A percentile compares a stretch with the other conserved stretches of the same genome.
These are phyloP conservation scores for Borostomias antarcticus DNA, from an alignment of 2,797 vertebrate species.

Conservation along the genomic window DNA sequence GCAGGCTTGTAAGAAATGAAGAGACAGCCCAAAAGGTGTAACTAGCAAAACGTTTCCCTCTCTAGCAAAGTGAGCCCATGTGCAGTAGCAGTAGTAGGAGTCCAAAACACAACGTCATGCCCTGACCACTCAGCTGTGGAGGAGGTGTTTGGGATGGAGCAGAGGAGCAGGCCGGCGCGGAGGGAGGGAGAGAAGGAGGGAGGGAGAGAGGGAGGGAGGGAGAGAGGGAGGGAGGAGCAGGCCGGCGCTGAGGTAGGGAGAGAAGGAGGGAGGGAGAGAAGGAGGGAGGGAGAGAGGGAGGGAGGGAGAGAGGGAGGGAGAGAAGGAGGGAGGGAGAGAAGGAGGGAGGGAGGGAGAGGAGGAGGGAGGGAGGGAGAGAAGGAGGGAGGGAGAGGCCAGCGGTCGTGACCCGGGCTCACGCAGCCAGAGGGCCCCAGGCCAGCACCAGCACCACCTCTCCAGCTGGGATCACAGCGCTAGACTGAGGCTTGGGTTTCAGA, in stretches of 20 bases:
- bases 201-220: conserved; percentile 53
- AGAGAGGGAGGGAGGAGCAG: neutral
- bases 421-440: conserved; percentile 65
- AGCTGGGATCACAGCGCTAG: conserved; percentile 77
- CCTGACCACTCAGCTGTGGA: too few relatives aligned
- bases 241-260: too few relatives aligned
- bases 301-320: neutral
- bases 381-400: conserved; percentile 51
- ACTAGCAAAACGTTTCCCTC: too few relatives aligned
- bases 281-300: neutral
- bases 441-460: conserved; percentile 70
- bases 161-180: too few relatives aligned
- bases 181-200: conserved; percentile 35
- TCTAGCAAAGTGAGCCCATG: too few relatives aligned
- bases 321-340: neutral
- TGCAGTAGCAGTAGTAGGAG: too few relatives aligned
- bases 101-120: too few relatives aligned
- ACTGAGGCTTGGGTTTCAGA: conserved; percentile 74
- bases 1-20: too few relatives aligned
- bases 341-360: too few relatives aligned
- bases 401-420: conserved; percentile 58
- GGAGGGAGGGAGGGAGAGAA: neutral
- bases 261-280: neutral
- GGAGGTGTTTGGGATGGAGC: too few relatives aligned
- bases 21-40: too few relatives aligned